These are phyloP conservation scores for Drosophila melanica DNA, from an alignment of 1,140 invertebrate species.

Conservation along the genomic window DNA sequence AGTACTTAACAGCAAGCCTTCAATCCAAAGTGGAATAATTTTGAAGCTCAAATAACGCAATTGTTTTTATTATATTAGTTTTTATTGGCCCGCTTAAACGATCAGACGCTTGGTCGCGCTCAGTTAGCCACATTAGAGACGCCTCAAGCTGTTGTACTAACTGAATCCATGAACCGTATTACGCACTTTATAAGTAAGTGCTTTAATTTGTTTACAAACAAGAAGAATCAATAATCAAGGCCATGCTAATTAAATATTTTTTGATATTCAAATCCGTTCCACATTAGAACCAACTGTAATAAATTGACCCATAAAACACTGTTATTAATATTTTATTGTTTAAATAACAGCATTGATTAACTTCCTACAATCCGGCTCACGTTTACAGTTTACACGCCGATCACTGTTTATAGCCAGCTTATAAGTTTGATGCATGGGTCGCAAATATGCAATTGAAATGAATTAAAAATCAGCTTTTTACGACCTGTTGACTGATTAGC, in stretches of 20 bases:
- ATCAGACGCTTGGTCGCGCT: slow-evolving; percentile 26
- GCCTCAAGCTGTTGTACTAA: slow-evolving; percentile 10
- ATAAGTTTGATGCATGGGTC: neutral
- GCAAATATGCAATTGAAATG: slow-evolving; percentile 9
- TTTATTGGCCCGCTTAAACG: slow-evolving; percentile 31
- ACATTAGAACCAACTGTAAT: neutral
- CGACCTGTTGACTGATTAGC: slow-evolving; percentile 18
- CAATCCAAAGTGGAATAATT: slow-evolving; percentile 58
- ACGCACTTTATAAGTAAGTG: slow-evolving; percentile 47
- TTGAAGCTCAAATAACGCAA: slow-evolving; percentile 50
- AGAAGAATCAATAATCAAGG: slow-evolving; percentile 10
- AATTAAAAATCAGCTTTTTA: slow-evolving; percentile 18
- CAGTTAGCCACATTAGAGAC: slow-evolving; percentile 19
- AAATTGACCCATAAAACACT: slow-evolving; percentile 10
- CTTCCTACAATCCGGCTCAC: slow-evolving; percentile 3
- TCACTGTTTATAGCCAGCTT: neutral
- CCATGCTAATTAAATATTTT: neutral
- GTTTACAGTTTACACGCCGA: neutral
- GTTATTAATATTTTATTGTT: neutral
- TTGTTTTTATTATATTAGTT: slow-evolving; percentile 38
- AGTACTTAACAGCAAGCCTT: slow-evolving; percentile 15
- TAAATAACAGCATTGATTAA: neutral
- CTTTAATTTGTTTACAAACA: slow-evolving; percentile 32
- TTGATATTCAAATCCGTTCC: neutral
- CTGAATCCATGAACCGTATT: slow-evolving; percentile 22